Evolutionary conservation across 2,113 vertebrate genomes (phyloP).

Genomic region (Platysteira castanea): DNA sequence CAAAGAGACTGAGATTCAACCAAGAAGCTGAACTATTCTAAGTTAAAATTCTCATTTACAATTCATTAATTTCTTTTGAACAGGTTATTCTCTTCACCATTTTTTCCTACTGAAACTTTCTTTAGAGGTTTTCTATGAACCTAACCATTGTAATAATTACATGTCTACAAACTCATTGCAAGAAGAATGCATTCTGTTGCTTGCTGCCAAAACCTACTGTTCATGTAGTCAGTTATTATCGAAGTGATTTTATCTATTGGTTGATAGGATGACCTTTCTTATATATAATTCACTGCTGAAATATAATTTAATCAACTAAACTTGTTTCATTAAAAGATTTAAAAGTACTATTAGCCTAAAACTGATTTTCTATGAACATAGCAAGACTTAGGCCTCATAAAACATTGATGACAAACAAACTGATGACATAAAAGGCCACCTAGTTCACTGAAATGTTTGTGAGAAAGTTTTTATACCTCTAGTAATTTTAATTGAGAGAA

Average conservation of each 20-base stretch:
- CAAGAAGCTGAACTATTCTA: background rate
- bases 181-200: background rate
- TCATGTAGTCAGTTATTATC: background rate
- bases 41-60: background rate
- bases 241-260: background rate
- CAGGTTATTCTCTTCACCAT: background rate
- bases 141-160: background rate
- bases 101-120: background rate
- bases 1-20: background rate
- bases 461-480: background rate
- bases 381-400: background rate
- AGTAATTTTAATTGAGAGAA: background rate
- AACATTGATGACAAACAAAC: background rate
- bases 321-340: background rate
- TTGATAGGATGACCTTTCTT: background rate
- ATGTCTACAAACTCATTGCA: background rate
- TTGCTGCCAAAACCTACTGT: background rate
- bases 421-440: background rate
- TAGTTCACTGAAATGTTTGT: background rate
- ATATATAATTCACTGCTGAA: background rate
- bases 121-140: background rate
- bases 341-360: background rate
- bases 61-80: background rate
- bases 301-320: background rate
- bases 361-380: background rate